phyloP scores from a whole-genome alignment of 1,140 invertebrate species.

The Gonioctena quinquepunctata region DNA sequence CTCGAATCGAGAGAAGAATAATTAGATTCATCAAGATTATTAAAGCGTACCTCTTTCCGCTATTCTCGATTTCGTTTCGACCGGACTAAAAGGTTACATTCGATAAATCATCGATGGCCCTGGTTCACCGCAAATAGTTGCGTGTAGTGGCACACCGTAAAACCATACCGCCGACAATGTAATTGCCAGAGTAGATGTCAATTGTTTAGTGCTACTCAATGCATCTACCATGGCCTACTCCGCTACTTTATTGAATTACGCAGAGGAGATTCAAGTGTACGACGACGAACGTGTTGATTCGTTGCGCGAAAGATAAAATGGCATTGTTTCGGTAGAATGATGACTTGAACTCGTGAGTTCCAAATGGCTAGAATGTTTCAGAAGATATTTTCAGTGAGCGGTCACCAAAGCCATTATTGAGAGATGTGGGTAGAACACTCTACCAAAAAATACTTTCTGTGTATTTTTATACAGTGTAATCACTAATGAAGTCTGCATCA shows the following conservation, averaged over 20 bases:
- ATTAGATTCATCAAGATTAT: too few species aligned
- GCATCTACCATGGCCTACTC: background rate
- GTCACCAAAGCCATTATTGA: too few species aligned
- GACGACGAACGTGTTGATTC: background rate
- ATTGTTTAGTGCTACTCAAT: conserved; percentile 27
- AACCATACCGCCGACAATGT: background rate
- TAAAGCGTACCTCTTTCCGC: too few species aligned
- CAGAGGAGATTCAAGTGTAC: background rate
- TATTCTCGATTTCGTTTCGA: too few species aligned
- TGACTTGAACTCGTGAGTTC: too few species aligned
- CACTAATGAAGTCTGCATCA: too few species aligned
- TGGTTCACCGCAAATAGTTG: conserved; percentile 4
- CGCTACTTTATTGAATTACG: background rate
- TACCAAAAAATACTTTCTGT: too few species aligned
- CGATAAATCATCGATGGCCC: conserved; percentile 4
- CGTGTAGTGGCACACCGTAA: conserved; percentile 2
- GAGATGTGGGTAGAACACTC: too few species aligned
- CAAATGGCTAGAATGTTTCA: too few species aligned
- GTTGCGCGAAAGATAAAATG: background rate
- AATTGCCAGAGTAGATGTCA: conserved; percentile 38
- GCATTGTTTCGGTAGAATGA: background rate
- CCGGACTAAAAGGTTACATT: background rate
- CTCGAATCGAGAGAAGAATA: too few species aligned
- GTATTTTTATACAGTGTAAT: too few species aligned
- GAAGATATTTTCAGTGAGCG: too few species aligned